Evolutionary conservation across 1,140 invertebrate genomes (phyloP).

Genomic region (Mizuhopecten yessoensis): DNA sequence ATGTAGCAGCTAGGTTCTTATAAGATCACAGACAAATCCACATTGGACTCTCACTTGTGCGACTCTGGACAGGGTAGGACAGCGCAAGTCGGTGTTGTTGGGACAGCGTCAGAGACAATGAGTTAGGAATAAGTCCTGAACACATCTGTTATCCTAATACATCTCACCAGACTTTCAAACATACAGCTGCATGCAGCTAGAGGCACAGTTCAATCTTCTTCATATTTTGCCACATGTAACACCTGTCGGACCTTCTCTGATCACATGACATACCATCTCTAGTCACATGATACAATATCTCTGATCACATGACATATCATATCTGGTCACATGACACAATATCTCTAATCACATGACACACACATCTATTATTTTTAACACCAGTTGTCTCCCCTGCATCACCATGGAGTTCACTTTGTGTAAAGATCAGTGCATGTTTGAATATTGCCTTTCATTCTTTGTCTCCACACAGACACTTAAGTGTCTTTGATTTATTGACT

Average conservation of each 20-base stretch:
- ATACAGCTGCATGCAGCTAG: not conserved
- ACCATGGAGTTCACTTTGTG: not conserved
- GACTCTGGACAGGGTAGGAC: too few species aligned
- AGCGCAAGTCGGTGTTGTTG: too few species aligned
- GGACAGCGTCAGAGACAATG: not conserved
- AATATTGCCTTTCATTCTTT: not conserved
- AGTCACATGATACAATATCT: not conserved
- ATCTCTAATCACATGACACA: not conserved
- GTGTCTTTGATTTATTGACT: not conserved
- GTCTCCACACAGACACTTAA: not conserved
- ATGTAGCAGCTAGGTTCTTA: not conserved
- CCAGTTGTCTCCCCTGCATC: conserved; percentile 19
- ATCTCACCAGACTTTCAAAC: not conserved
- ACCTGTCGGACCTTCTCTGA: not conserved
- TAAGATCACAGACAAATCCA: not conserved
- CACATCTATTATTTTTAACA: not conserved
- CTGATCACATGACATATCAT: not conserved
- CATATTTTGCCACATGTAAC: not conserved
- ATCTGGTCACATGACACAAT: not conserved
- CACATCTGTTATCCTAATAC: not conserved
- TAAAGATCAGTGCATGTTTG: not conserved
- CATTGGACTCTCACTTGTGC: too few species aligned
- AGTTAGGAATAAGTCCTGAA: not conserved
- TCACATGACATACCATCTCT: not conserved
- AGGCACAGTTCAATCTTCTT: not conserved